phyloP scores from a whole-genome alignment of 2,797 vertebrate genomes.

The Spinibarbus caldwelli region DNA sequence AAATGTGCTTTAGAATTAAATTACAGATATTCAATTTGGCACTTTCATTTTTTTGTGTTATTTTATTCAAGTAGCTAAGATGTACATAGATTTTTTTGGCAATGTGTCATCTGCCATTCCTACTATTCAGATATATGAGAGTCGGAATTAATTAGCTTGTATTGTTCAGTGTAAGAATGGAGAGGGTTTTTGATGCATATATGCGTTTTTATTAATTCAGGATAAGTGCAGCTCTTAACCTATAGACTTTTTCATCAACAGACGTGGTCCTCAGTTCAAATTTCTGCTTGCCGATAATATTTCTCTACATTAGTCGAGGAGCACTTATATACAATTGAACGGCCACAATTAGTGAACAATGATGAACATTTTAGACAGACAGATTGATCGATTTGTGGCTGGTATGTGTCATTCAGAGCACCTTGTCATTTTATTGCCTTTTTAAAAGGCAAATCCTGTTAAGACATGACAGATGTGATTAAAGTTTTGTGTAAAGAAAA shows the following conservation, averaged over 20 bases:
- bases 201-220: neutral
- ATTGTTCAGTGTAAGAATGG: neutral
- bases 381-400: neutral
- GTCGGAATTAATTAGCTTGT: neutral
- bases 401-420: neutral
- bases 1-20: neutral
- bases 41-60: neutral
- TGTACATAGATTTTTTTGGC: neutral
- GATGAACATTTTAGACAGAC: neutral
- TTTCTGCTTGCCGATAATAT: neutral
- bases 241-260: conserved; percentile 12
- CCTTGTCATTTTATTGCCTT: neutral
- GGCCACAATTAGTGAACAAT: neutral
- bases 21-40: neutral
- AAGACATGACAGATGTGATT: neutral
- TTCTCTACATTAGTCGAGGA: conserved; percentile 3
- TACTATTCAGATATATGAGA: neutral
- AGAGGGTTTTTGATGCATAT: neutral
- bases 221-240: conserved; percentile 22
- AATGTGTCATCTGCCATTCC: neutral
- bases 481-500: neutral
- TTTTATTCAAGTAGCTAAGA: neutral
- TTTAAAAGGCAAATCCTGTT: neutral
- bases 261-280: conserved; percentile 4
- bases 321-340: neutral